A percentile compares a stretch with the other conserved stretches of the same genome.
Evolutionary conservation across 2,797 vertebrate species (phyloP).

Genomic region (Varecia variegata): DNA sequence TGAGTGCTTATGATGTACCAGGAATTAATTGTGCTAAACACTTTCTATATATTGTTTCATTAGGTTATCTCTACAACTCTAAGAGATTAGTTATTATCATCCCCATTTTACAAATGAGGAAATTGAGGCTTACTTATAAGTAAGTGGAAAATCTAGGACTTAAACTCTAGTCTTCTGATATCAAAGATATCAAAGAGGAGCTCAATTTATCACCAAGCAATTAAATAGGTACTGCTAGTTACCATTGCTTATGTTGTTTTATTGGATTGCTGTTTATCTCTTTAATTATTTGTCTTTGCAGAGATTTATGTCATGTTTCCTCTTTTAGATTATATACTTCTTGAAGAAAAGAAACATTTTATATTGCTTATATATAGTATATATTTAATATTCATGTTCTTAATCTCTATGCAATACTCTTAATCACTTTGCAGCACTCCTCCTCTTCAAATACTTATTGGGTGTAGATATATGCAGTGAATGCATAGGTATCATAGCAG

Average conservation of each 20-base stretch:
- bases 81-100: not conserved
- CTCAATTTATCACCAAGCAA: not conserved
- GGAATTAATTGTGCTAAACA: not conserved
- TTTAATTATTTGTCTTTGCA: conserved; percentile 24
- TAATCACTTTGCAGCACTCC: not conserved
- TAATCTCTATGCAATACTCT: not conserved
- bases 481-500: not conserved
- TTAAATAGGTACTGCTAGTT: not conserved
- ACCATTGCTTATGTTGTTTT: not conserved
- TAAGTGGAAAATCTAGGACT: not conserved
- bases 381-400: not conserved
- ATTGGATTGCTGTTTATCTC: not conserved
- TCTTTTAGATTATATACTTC: not conserved
- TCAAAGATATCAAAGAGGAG: not conserved
- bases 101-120: not conserved
- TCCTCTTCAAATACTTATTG: not conserved
- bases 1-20: not conserved
- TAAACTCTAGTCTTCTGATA: not conserved
- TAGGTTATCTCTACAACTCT: not conserved
- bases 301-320: not conserved
- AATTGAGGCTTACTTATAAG: not conserved
- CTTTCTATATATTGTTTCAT: not conserved
- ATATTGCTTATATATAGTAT: not conserved
- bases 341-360: not conserved
- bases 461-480: not conserved